Evolutionary conservation across 1,140 invertebrate species (phyloP), one percentile per base, ranked within the genome.

Genomic region (Drosophila punjabiensis): DNA sequence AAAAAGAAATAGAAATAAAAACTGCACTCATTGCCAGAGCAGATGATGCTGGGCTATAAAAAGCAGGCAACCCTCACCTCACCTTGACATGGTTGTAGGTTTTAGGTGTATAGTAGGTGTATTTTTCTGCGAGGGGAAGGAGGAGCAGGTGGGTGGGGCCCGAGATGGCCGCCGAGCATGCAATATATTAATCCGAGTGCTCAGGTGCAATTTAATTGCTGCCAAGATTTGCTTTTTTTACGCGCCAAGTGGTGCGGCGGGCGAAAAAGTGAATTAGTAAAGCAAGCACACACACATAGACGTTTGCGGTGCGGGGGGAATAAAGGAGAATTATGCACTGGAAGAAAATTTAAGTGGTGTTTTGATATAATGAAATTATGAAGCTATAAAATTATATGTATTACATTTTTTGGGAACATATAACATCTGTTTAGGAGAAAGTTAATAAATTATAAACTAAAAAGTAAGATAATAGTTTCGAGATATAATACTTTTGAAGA

Each of bases 141-240:
- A 66, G 14, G 47, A 8, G n/a, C n/a, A n/a, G 50, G 28, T 37
- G 16, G 5, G 20, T 10, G 37, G 18, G 33, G 50, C 39, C 16
- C 18, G 64, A 45, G 58, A 20, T 41, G 39, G 37, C 41, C 50
- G 56, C 59, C 56, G 64, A 65, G 62, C 56, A 71, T 65, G 64
- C 53, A 60, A 73, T 55, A 81, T 86, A 85, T 81, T 87, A 76
- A 89, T 69, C 74, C 74, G 74, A 84, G 78, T 85, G 85, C 82
- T 80, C 86, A 90, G 87, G 86, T 91, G 86, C 76, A 90, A 90
- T 81, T 90, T 82, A 90, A 86, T 90, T 90, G 86, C 82, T 90
- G 86, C 87, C 86, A 90, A 90, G 79, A 90, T 86, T 90, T 90
- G 69, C 60, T 82, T 74, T 74, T 61, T 63, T 62, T 63, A 65